Evolutionary conservation across 2,113 vertebrate genomes (phyloP), one percentile per base, ranked within the genome.

Genomic region (Nanorana parkeri): DNA sequence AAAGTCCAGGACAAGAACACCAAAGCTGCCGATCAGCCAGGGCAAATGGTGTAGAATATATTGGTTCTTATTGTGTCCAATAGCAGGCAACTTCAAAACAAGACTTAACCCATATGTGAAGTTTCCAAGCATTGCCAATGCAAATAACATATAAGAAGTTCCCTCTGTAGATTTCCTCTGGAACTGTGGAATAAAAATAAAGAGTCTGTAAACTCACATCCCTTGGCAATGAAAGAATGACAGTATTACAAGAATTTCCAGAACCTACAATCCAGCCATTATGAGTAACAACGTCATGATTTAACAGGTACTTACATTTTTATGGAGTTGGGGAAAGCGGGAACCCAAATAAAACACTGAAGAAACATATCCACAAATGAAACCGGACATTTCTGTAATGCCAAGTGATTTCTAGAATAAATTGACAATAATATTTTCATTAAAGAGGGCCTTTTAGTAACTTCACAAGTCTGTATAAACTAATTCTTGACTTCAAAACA

Each of bases 301-400:
- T n/a, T n/a, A n/a, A 84, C 79, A 84, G 6, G 20, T 64, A 87
- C 92, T 90, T 88, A 91, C 73, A 11, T 95, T 95, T 92, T 94
- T 91, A 77, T 89, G 86, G 29, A 94, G 90, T 87, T 93, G 91
- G 16, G 90, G 91, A 84, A 95, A 90, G 68, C 87, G 86, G 26
- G 92, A 93, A 77, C 89, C 86, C 85, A 95, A 89, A 87, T 92
- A 94, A 87, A 94, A 92, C 41, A 90, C 41, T 1, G 90, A 92
- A 55, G 90, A 92, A 28, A 90, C 16, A 71, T 85, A 93, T 81
- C 89, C 94, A 87, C 92, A 94, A 87, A 92, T 58, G 69, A 92
- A 95, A 41, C 88, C 93, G 85, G 90, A 92, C 69, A 92, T 85
- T 86, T 92, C 90, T 65, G 75, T 90, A 82, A 80, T 83, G 78